Evolutionary conservation across 2,888 invertebrate species (phyloP).

Genomic region (Apomyelois bistriatella): DNA sequence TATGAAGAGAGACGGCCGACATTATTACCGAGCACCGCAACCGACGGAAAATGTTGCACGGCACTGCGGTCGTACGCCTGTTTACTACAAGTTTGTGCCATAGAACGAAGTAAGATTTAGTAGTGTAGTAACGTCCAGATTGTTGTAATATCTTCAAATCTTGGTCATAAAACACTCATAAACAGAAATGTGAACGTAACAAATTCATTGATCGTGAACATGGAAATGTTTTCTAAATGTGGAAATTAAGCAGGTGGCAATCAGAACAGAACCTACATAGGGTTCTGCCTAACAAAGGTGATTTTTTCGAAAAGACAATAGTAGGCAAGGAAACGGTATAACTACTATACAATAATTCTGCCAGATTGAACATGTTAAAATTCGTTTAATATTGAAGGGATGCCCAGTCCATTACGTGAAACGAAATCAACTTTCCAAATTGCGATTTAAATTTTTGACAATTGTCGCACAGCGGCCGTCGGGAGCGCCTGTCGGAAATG

Average conservation of each 20-base stretch:
- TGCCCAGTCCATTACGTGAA: background rate
- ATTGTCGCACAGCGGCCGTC: background rate
- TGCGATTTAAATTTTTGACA: background rate
- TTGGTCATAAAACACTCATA: too few species aligned
- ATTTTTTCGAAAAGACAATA: too few species aligned
- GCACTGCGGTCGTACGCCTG: background rate
- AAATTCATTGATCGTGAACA: too few species aligned
- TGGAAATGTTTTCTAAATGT: too few species aligned
- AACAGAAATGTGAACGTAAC: too few species aligned
- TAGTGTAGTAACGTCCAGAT: too few species aligned
- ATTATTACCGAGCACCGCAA: background rate
- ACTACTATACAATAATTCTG: too few species aligned
- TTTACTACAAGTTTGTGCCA: background rate
- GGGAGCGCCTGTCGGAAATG: background rate
- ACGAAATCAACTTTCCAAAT: background rate
- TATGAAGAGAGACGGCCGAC: background rate
- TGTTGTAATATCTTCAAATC: too few species aligned
- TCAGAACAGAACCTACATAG: too few species aligned
- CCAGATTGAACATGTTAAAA: background rate
- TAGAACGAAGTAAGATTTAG: background rate
- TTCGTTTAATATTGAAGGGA: background rate
- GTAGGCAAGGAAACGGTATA: too few species aligned
- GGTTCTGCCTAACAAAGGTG: too few species aligned
- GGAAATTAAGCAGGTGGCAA: too few species aligned
- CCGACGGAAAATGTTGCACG: background rate